Base-by-base conservation (phyloP, 2,797 vertebrate genomes). In the Diplodus puntazzo region DNA sequence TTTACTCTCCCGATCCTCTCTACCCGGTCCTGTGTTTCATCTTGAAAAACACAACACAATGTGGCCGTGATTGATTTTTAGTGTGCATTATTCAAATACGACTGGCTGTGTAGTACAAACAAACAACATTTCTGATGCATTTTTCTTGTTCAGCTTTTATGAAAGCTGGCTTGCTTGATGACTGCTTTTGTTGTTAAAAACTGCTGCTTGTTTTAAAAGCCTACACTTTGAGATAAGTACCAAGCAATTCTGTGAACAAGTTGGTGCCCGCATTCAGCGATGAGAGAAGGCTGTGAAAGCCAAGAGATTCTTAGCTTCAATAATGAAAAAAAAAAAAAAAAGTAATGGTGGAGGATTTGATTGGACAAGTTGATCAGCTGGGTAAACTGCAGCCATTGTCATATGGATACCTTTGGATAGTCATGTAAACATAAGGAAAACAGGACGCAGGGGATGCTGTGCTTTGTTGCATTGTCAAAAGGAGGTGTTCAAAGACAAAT, bases 151-250 rank as follows among this genome's bases (percentile, higher is more conserved):
- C 74, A 57, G 27, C 60, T 59, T 66, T 66, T 27, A 52, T 62
- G 20, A 83, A 80, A 79, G 72, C 46, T 53, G 16, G 39, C 45
- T 67, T 9, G 58, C 30, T 64, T 66, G 77, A 86, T 69, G 69
- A 52, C 27, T 68, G 75, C 69, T 75, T 85, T 77, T 89, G 73
- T 81, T 81, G 79, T 52, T 72, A 67, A 62, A 77, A 75, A n/a
- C 4, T 0, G 21, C 43, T 20, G 67, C 80, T 88, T 85, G 72
- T 64, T 88, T 87, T 80, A 72, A 23, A 83, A 87, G 82, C 74
- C 68, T 59, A 71, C 50, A 30, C 60, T 89, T 82, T 79, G 70
- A 85, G 79, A 86, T 82, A 87, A 90, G 80, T 87, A 80, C 62
- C 0, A 5, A 73, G 75, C 75, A 82, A 81, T 85, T 87, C 75